phyloP scores from a whole-genome alignment of 1,140 invertebrate genomes.

The Zaprionus davidi region DNA sequence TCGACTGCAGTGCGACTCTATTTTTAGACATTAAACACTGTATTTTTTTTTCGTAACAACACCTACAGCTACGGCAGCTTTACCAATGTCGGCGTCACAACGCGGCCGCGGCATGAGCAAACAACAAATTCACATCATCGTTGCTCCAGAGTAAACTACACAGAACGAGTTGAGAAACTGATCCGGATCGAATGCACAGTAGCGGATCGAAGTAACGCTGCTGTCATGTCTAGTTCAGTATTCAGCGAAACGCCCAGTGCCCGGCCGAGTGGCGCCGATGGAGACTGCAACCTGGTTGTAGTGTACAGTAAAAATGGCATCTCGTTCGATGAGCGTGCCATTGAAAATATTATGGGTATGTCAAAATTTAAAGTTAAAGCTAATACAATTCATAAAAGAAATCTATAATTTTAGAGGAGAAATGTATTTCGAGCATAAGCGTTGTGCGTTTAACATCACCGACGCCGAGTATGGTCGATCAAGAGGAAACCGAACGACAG shows the following conservation, averaged over 20 bases:
- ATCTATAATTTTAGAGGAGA: slow-evolving; percentile 62
- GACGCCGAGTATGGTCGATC: slow-evolving; percentile 82
- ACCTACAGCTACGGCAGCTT: slow-evolving; percentile 7
- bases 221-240: slow-evolving; percentile 77
- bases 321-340: slow-evolving; percentile 89
- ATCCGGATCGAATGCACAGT: slow-evolving; percentile 39
- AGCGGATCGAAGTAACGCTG: slow-evolving; percentile 15
- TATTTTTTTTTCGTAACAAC: slow-evolving; percentile 11
- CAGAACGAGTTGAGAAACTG: slow-evolving; percentile 3
- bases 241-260: slow-evolving; percentile 67
- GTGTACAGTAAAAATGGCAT: slow-evolving; percentile 90
- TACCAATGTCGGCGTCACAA: slow-evolving; percentile 71
- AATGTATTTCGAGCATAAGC: slow-evolving; percentile 79
- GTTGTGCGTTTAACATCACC: slow-evolving; percentile 81
- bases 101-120: slow-evolving; percentile 59
- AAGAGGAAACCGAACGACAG: slow-evolving; percentile 71
- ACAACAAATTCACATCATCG: slow-evolving; percentile 58
- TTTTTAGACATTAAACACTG: slow-evolving; percentile 23
- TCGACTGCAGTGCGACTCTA: slow-evolving; percentile 17
- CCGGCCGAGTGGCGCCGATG: slow-evolving; percentile 49
- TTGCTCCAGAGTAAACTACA: slow-evolving; percentile 32
- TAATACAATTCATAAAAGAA: not conserved
- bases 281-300: slow-evolving; percentile 86
- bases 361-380: slow-evolving; percentile 37
- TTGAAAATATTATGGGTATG: slow-evolving; percentile 89